Base-by-base conservation (phyloP, 2,888 invertebrate species). In the Hesperia comma region DNA sequence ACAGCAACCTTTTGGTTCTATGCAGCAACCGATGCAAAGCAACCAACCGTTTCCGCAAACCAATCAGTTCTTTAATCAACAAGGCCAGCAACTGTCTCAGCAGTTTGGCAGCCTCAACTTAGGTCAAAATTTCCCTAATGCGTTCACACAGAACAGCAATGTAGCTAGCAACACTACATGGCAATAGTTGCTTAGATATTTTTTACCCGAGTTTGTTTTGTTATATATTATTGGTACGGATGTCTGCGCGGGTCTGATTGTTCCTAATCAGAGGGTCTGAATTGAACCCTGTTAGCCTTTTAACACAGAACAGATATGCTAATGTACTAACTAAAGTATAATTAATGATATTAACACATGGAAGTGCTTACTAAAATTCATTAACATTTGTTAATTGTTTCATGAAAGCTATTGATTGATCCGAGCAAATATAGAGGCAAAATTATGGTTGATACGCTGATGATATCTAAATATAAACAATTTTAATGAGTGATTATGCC, bases 161-260 rank as follows among this genome's bases (percentile, higher is more conserved):
- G 86, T 92, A 61, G 85, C 91, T 17, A 89, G 91, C 74, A 92
- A 92, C 75, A 76, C 85, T 19, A 84, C 90, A 61, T 92, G 92
- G 92, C 92, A 92, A 76, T 92, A 90, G 72, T 21, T 12, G 6
- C n/a, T 63, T 56, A 55, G 54, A 49, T 19, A 49, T 64, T 64
- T 64, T 51, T 64, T 57, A 51, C 33, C 56, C 51, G 56, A 56
- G 56, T 53, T 62, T 55, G 7, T 33, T 41, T 55, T 43, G 40
- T 49, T 17, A 51, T 51, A 40, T 51, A 8, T 51, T 15, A 32
- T 46, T 46, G 19, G 43, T 53, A 41, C 32, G 43, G 14, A 46
- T 46, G 37, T 61, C 8, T 63, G 55, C 54, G 17, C 14, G 54
- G 32, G 54, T 54, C 55, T 46, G 57, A 40, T 57, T 37, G 54